Evolutionary conservation across 2,113 vertebrate genomes (phyloP), one percentile per base, ranked within the genome.

Genomic region (Hystrix cristata): DNA sequence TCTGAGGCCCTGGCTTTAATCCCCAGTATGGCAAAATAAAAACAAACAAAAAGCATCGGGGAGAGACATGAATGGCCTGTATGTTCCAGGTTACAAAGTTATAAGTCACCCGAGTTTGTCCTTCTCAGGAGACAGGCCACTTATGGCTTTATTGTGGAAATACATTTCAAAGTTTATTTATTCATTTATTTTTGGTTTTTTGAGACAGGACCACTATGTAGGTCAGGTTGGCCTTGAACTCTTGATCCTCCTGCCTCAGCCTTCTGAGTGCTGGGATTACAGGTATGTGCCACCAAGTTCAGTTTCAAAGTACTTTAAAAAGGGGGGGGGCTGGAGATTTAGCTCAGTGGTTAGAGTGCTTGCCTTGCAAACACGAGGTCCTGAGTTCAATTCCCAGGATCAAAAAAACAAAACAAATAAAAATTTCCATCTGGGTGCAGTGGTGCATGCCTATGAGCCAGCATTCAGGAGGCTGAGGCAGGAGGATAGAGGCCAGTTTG

Each of bases 141-240:
- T 95, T 91, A 69, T 48, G 34, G 48, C 34, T 85, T 91, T 59
- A 88, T 23, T 84, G 19, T 76, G 85, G 80, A 96, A 94, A 94
- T 67, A 74, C 13, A 48, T 79, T 93, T 78, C 71, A 65, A 67
- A 85, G 18, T 67, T n/a, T n/a, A 29, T 72, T 72, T 72, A 51
- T 57, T 57, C 16, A 57, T 31, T 79, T 53, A 53, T 51, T 53
- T 78, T 78, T 53, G 43, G 23, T 76, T 7, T 72, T 53, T 78
- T 53, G 76, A 53, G 43, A 76, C 72, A 76, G 43, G 43, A 15
- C 18, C 19, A 71, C n/a, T 38, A 38, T 71, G 18, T 71, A 21
- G 8, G 7, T 19, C 18, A 38, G 69, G 38, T 14, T 76, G 43
- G 43, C 43, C 46, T 76, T 48, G 23, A 74, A 74, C 43, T 76